A percentile compares a stretch with the other conserved stretches of the same genome.
phyloP scores from a whole-genome alignment of 2,888 invertebrate genomes.

The Cephus sareptanus region DNA sequence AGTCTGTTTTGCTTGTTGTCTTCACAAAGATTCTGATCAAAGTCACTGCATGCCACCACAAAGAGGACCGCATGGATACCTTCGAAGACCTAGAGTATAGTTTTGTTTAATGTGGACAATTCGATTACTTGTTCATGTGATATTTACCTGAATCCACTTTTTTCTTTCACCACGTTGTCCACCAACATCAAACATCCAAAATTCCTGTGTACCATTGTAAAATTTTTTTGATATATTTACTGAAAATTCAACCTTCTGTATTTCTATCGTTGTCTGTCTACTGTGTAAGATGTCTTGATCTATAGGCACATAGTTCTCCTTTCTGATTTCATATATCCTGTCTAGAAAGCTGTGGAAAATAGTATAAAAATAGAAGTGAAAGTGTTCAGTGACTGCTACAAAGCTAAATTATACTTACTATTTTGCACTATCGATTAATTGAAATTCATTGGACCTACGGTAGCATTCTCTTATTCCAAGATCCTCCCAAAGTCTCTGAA shows the following conservation, averaged over 20 bases:
- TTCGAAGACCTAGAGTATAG: constrained; percentile 75
- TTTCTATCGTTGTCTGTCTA: constrained; percentile 78
- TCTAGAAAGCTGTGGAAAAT: constrained; percentile 76
- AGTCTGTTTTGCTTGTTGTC: constrained; percentile 78
- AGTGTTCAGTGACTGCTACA: background rate
- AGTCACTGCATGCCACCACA: constrained; percentile 83
- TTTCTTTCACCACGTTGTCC: constrained; percentile 84
- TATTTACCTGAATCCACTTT: constrained; percentile 81
- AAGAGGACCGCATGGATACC: constrained; percentile 86
- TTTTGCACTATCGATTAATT: constrained; percentile 83
- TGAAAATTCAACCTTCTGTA: constrained; percentile 80
- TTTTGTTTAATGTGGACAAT: background rate
- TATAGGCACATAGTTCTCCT: constrained; percentile 75
- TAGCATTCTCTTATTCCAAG: constrained; percentile 77
- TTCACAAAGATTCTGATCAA: constrained; percentile 81
- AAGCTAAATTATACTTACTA: constrained; percentile 73
- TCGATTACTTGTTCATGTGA: constrained; percentile 4
- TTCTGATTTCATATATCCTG: constrained; percentile 74
- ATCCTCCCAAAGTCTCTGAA: constrained; percentile 77
- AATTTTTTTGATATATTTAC: constrained; percentile 77
- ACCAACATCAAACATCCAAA: constrained; percentile 88
- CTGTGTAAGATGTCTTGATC: constrained; percentile 83
- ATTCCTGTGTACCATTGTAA: constrained; percentile 78
- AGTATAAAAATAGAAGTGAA: background rate
- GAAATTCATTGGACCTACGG: constrained; percentile 79